Conservation (phyloP, 2,797 vertebrate genomes). For the Gambusia yucatana region DNA sequence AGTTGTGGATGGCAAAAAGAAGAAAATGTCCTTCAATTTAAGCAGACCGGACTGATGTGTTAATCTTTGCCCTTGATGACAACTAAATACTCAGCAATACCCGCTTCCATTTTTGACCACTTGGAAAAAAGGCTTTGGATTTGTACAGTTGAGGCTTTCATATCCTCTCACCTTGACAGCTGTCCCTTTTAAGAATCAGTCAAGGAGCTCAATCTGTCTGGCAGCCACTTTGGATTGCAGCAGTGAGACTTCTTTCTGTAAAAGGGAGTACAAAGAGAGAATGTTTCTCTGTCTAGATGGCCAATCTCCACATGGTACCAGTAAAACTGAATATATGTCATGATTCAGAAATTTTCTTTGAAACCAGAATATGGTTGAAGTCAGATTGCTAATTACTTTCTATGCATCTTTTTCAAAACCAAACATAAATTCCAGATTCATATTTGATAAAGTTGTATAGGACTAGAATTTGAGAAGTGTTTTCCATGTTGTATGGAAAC, state of each 20-base stretch:
- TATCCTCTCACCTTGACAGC: constrained; percentile 1
- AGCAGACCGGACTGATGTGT: background rate
- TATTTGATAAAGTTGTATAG: background rate
- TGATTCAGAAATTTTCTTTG: background rate
- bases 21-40: background rate
- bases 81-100: background rate
- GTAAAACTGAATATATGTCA: background rate
- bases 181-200: constrained; percentile 6
- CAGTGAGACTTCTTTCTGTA: background rate
- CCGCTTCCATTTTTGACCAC: background rate
- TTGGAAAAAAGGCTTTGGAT: background rate
- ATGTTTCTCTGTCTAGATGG: background rate
- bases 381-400: background rate
- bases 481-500: background rate
- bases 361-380: background rate
- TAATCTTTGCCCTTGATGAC: background rate
- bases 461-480: background rate
- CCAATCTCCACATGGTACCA: background rate
- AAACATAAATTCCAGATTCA: background rate
- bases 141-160: background rate
- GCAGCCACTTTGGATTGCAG: background rate
- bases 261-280: background rate
- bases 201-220: background rate
- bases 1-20: background rate
- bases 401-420: background rate